Conservation (phyloP, 2,888 invertebrate species). For the Orchestes rusci region DNA sequence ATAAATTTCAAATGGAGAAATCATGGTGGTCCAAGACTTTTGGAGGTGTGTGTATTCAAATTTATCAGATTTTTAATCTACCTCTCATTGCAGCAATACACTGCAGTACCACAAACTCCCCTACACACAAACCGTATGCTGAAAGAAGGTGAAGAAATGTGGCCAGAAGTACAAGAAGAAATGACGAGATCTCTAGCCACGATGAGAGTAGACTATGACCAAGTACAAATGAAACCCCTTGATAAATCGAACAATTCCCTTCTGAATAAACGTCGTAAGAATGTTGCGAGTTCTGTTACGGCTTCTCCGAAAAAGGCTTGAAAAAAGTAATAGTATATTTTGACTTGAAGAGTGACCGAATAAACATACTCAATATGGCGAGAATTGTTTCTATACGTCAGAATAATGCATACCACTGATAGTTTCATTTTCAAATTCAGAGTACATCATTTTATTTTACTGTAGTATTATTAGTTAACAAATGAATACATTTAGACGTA, state of each 20-base stretch:
- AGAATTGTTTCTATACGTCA: too few species aligned
- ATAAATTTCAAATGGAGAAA: too few species aligned
- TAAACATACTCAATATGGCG: too few species aligned
- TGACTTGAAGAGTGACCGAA: too few species aligned
- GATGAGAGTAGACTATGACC: slow-evolving; percentile 97
- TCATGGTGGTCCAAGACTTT: too few species aligned
- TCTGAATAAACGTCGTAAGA: slow-evolving; percentile 73
- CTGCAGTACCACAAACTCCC: slow-evolving; percentile 91
- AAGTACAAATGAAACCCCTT: slow-evolving; percentile 87
- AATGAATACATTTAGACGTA: too few species aligned
- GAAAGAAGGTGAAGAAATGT: slow-evolving; percentile 84
- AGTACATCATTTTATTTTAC: too few species aligned
- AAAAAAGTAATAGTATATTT: slow-evolving; percentile 13
- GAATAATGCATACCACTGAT: too few species aligned
- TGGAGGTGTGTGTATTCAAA: too few species aligned
- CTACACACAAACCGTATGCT: slow-evolving; percentile 84
- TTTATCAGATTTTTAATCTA: too few species aligned
- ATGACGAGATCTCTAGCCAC: slow-evolving; percentile 97
- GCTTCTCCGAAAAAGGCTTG: slow-evolving; percentile 7
- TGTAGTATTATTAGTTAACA: too few species aligned
- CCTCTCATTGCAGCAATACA: slow-evolving; percentile 55
- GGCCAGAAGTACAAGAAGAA: slow-evolving; percentile 98
- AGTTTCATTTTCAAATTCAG: slow-evolving; percentile 3
- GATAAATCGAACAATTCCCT: slow-evolving; percentile 90
- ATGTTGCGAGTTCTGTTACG: slow-evolving; percentile 12